These are phyloP conservation scores for Pristiophorus japonicus DNA, from an alignment of 2,113 vertebrate genomes.

Conservation along the genomic window DNA sequence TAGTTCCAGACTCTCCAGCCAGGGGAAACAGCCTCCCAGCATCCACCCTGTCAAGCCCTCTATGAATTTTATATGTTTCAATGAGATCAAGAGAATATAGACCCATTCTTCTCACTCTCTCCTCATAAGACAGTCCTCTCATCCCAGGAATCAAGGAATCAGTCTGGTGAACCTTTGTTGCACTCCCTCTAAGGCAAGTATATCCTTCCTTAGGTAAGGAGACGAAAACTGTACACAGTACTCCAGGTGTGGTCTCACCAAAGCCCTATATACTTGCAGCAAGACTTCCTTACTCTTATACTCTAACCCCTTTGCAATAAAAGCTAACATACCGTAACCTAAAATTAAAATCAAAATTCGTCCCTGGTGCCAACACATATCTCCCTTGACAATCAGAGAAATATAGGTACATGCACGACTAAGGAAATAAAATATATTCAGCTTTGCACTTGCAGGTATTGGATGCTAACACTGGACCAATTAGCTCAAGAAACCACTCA, in stretches of 20 bases:
- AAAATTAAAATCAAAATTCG: constrained; percentile 14
- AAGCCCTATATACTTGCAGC: neutral
- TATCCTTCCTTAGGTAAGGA: neutral
- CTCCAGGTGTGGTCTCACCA: neutral
- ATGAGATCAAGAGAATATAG: neutral
- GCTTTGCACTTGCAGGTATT: neutral
- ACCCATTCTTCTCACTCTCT: neutral
- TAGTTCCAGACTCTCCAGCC: too few species aligned
- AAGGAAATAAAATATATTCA: neutral
- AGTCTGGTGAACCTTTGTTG: neutral
- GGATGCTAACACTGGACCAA: neutral
- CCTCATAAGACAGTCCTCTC: neutral
- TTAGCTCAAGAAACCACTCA: neutral
- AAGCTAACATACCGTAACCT: neutral
- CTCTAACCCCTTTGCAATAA: neutral
- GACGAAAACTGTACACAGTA: neutral
- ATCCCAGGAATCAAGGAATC: too few species aligned
- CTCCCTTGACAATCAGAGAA: neutral
- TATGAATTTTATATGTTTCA: too few species aligned
- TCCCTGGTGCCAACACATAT: neutral
- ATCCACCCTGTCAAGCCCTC: too few species aligned
- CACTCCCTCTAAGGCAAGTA: neutral
- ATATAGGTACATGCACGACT: neutral
- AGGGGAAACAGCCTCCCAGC: too few species aligned
- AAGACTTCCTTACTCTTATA: neutral